Percentiles rank a stretch among this genome's conserved stretches.
phyloP scores from a whole-genome alignment of 2,888 invertebrate species.

The Tethea ocularis region DNA sequence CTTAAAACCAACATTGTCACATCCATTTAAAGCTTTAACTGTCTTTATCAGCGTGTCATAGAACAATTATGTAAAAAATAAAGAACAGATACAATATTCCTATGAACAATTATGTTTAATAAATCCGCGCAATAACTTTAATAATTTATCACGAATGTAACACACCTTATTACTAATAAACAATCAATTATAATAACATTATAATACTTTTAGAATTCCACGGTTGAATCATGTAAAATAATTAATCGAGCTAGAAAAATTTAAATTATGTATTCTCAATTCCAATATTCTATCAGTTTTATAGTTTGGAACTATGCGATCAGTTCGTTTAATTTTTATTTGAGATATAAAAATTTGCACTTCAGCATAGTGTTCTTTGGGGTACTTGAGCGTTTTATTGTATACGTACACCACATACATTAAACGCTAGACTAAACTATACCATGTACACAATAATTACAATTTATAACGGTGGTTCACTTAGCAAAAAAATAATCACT shows the following conservation, averaged over 20 bases:
- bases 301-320: constrained; percentile 41
- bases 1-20: not conserved
- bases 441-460: constrained; percentile 50
- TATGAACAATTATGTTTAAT: constrained; percentile 50
- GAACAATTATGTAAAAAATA: constrained; percentile 12
- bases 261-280: constrained; percentile 44
- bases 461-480: constrained; percentile 47
- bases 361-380: constrained; percentile 35
- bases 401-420: constrained; percentile 48
- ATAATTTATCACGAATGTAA: constrained; percentile 74
- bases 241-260: constrained; percentile 52
- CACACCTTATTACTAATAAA: constrained; percentile 71
- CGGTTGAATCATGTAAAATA: constrained; percentile 43
- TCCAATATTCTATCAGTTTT: constrained; percentile 55
- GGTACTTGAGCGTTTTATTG: constrained; percentile 46
- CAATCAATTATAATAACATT: constrained; percentile 68
- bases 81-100: constrained; percentile 36
- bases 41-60: constrained; percentile 16
- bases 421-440: constrained; percentile 54
- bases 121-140: constrained; percentile 63
- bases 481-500: constrained; percentile 41
- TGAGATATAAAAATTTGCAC: constrained; percentile 36
- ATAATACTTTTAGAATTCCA: constrained; percentile 70
- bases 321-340: constrained; percentile 32
- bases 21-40: constrained; percentile 12